Evolutionary conservation across 2,113 vertebrate species (phyloP).

Genomic region (Clinocottus analis): DNA sequence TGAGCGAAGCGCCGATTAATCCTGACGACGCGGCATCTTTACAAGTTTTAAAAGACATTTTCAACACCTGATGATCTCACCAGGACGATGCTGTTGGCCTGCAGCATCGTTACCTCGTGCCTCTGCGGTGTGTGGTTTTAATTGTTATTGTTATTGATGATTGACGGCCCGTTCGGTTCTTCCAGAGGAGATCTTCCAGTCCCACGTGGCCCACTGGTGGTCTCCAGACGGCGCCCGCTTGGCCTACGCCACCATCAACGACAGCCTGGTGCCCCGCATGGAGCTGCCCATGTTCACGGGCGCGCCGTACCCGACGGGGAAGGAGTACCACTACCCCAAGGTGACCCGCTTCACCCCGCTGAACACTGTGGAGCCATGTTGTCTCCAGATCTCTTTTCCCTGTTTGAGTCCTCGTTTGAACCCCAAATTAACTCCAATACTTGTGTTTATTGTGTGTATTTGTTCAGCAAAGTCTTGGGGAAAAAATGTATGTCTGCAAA

Average conservation of each 20-base stretch:
- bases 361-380: no score
- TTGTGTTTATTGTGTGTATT: no score
- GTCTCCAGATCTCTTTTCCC: no score
- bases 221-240: constrained; percentile 94
- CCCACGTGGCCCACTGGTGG: constrained; percentile 97
- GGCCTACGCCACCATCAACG: constrained; percentile 95
- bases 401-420: no score
- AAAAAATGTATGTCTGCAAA: no score
- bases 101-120: constrained; percentile 21
- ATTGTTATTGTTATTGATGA: background rate
- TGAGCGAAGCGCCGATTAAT: background rate
- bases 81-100: constrained; percentile 1
- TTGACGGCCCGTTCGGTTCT: background rate
- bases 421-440: no score
- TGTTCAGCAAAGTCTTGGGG: no score
- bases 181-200: constrained; percentile 95
- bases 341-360: constrained; percentile 73
- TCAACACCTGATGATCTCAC: no score
- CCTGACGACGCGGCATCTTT: background rate
- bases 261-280: constrained; percentile 93
- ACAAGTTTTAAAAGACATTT: constrained; percentile 5
- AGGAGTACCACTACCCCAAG: constrained; percentile 95
- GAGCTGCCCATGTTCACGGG: constrained; percentile 93
- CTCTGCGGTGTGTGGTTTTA: background rate
- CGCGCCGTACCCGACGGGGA: constrained; percentile 88